Conservation (phyloP, 2,113 vertebrate species). For the Paradisaea rubra region DNA sequence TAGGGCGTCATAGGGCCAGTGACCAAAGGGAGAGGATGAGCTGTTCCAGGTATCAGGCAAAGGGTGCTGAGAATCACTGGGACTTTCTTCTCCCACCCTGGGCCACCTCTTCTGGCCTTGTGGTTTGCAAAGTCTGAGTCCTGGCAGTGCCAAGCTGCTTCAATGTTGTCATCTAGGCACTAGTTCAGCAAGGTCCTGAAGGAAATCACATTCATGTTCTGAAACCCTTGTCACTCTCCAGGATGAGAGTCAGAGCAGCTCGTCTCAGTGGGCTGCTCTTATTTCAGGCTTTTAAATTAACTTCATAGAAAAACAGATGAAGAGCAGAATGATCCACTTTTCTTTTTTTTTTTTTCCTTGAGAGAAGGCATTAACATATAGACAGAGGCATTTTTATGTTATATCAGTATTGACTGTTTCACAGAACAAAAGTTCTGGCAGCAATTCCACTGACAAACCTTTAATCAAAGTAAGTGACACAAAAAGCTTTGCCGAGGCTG, state of each 20-base stretch:
- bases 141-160: background rate
- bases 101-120: background rate
- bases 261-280: background rate
- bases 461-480: background rate
- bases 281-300: background rate
- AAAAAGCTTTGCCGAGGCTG: background rate
- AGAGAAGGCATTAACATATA: background rate
- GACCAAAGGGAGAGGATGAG: background rate
- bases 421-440: background rate
- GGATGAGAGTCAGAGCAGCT: background rate
- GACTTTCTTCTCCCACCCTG: background rate
- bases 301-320: background rate
- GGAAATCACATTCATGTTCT: background rate
- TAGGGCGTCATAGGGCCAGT: accelerated
- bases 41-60: background rate
- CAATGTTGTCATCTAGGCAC: background rate
- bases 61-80: background rate
- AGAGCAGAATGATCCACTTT: background rate
- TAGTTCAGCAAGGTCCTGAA: background rate
- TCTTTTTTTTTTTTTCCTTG: background rate
- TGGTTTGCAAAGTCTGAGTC: background rate
- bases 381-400: background rate
- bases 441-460: background rate
- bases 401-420: background rate
- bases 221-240: background rate